Evolutionary conservation across 1,140 invertebrate species (phyloP), one percentile per base, ranked within the genome.

Genomic region (Sycophaga agraensis): DNA sequence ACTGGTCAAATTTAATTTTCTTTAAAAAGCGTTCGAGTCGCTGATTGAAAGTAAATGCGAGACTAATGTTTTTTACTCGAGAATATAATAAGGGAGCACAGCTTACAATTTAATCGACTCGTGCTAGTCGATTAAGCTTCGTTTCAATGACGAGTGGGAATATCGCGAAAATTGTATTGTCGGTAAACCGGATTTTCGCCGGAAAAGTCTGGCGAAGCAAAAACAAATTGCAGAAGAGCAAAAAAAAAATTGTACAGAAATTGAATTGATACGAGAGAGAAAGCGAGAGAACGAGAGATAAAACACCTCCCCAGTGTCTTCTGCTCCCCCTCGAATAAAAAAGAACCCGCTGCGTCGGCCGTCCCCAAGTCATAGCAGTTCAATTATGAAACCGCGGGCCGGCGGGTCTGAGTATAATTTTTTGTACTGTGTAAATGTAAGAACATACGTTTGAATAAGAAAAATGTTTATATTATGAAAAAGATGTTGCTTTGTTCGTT

Each of bases 361-460:
- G 70, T 70, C 73, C 76, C 70, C 68, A 54, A 75, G 70, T 76
- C 74, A 74, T 68, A 74, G 72, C 71, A 73, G 69, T 78, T 78
- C 73, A 54, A 61, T 48, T 55, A 50, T 55, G 70, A 73, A 78
- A 76, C 69, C 73, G 75, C 74, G 66, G 69, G 72, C 68, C 70
- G 73, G 75, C 70, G 75, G 72, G 69, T 77, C 68, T 72, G 73
- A 80, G 76, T 80, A 82, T 80, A 83, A 82, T 81, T 83, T 83
- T 83, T 82, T 82, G 81, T 83, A 83, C 82, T 82, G 82, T 83
- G 80, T 81, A 83, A 82, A 83, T 83, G 82, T 82, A 83, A 83
- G 79, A 80, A 80, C 76, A 82, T 81, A 82, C 79, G 80, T 83
- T 83, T 82, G 77, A 82, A 83, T 82, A 82, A 82, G 77, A 77